These are phyloP conservation scores for Ibidorhyncha struthersii DNA, from an alignment of 2,113 vertebrate genomes.

Conservation along the genomic window DNA sequence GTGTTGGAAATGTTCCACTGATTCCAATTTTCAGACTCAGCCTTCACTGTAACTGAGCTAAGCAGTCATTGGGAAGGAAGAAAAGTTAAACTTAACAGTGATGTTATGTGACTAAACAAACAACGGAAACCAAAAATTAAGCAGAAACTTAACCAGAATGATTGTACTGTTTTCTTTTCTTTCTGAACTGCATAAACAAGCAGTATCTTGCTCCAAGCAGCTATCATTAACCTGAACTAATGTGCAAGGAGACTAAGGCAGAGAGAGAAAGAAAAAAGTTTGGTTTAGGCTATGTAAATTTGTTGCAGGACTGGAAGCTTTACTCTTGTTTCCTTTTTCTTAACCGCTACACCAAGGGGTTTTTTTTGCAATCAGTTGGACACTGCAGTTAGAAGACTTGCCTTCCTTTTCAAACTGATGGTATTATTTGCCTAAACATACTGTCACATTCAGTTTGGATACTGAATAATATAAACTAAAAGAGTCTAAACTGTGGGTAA, in stretches of 20 bases:
- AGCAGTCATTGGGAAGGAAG: neutral
- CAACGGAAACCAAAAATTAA: neutral
- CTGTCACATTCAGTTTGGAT: neutral
- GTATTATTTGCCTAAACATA: neutral
- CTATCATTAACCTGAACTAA: neutral
- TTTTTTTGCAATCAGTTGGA: neutral
- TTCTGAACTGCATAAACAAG: neutral
- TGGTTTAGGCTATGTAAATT: neutral
- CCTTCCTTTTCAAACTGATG: neutral
- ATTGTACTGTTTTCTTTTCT: neutral
- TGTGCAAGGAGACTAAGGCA: neutral
- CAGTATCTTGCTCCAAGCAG: rapidly evolving
- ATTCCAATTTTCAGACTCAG: neutral
- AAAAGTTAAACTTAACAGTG: neutral
- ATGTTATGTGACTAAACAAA: neutral
- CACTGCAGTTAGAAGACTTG: neutral
- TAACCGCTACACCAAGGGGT: rapidly evolving
- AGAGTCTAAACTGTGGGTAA: neutral
- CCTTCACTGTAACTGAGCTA: neutral
- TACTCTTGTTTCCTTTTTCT: neutral
- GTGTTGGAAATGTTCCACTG: neutral
- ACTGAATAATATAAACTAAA: neutral
- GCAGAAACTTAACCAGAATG: neutral
- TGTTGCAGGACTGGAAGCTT: neutral
- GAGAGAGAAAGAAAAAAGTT: neutral